Base-by-base conservation (phyloP, 2,797 vertebrate genomes). In the Cryptoblepharus egeriae region DNA sequence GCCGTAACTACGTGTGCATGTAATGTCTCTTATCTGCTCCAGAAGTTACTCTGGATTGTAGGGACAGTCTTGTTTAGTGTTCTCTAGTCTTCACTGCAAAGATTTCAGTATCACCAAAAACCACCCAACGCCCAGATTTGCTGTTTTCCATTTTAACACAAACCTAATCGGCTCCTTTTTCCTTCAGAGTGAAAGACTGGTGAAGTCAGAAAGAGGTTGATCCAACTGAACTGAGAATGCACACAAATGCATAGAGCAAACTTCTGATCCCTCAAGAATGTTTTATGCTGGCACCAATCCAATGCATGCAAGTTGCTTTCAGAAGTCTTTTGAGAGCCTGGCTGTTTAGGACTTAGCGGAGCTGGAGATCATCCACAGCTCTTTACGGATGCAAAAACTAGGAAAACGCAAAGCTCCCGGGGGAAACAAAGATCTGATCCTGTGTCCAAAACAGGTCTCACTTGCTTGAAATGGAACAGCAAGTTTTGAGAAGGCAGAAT, bases 1-100 rank as follows among this genome's bases (percentile, higher is more conserved):
- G n/a, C n/a, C n/a, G n/a, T n/a, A n/a, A n/a, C n/a, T n/a, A n/a
- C n/a, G n/a, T n/a, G n/a, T n/a, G n/a, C n/a, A n/a, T n/a, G n/a
- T n/a, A n/a, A n/a, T n/a, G n/a, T n/a, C n/a, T n/a, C n/a, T n/a
- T n/a, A n/a, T n/a, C n/a, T n/a, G n/a, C n/a, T n/a, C n/a, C n/a
- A n/a, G n/a, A n/a, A n/a, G n/a, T n/a, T n/a, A n/a, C n/a, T n/a
- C n/a, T n/a, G n/a, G n/a, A n/a, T n/a, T n/a, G n/a, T n/a, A n/a
- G n/a, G n/a, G n/a, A 60, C 60, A 86, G 85, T 71, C 85, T 87
- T 81, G 77, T 39, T 89, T 85, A 81, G 55, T 45, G 37, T 80
- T 82, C 77, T 24, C 76, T 84, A 84, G 85, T 61, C 79, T 77
- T 81, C 4, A 0, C 69, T 82, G 83, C 58, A 82, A 84, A 83